Evolutionary conservation across 2,797 vertebrate species (phyloP), one percentile per base, ranked within the genome.

Genomic region (Dendrocincla tyrannina): DNA sequence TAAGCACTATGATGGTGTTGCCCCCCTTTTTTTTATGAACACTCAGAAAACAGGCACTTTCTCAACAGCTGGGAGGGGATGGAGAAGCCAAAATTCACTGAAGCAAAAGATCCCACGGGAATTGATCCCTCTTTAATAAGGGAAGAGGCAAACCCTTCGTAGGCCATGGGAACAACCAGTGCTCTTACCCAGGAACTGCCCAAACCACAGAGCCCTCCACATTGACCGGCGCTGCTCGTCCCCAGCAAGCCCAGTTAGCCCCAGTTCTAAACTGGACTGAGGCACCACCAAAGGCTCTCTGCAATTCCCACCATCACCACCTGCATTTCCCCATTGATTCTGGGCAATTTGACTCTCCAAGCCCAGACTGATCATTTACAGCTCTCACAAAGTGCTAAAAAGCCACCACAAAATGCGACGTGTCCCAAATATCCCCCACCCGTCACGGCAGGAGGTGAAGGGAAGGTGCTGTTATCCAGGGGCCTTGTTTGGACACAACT

Each of bases 321-420:
- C 18, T 0, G 0, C 3, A 25, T 27, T 27, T 41, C 24, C 56
- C 27, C 60, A 30, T 59, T 32, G 53, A 41, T 41, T 69, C 25
- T 11, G n/a, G 50, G 39, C 59, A 77, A 68, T 42, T 13, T 28
- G 46, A 49, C 19, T 20, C 19, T 62, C 44, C 42, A 32, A 52
- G 39, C 27, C 52, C 41, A 20, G 70, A 47, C 2, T 1, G 7
- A 70, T 33, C 46, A 41, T 39, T 66, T 8, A 35, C 4, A 64
- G 72, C 44, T 17, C n/a, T 62, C 42, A 53, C 20, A 58, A 33
- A 68, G 15, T 4, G 5, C 47, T 62, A 6, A 2, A 69, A 30
- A 76, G 60, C 13, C 32, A 13, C 17, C 58, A 52, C 11, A 9
- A 74, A 85, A 28, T 0, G 5, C 39, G 16, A 0, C 0, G 0